Evolutionary conservation across 2,888 invertebrate genomes (phyloP).

Genomic region (Timema podura): DNA sequence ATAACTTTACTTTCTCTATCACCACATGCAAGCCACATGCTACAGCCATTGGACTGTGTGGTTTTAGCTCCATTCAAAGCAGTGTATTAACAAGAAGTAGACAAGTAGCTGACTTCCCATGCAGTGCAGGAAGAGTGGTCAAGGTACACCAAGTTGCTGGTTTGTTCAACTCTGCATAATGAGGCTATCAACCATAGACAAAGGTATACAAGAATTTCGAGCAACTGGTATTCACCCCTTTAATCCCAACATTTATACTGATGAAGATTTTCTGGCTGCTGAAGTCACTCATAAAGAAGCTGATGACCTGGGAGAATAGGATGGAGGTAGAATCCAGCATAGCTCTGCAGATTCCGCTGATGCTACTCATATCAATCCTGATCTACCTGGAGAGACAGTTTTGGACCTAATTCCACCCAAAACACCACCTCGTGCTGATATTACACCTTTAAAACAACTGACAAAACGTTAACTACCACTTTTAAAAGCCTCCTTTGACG

Average conservation of each 20-base stretch:
- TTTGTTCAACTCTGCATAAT: slow-evolving; percentile 1
- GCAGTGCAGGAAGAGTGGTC: slow-evolving; percentile 4
- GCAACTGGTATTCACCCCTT: slow-evolving; percentile 14
- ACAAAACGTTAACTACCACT: neutral
- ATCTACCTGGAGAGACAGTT: too few relatives aligned
- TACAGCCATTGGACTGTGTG: slow-evolving; percentile 29
- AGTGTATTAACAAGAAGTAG: slow-evolving; percentile 3
- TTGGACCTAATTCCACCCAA: too few relatives aligned
- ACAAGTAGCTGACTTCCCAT: slow-evolving; percentile 10
- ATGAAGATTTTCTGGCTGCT: slow-evolving; percentile 9
- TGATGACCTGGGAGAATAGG: too few relatives aligned
- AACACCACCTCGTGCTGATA: neutral
- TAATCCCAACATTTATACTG: slow-evolving; percentile 4
- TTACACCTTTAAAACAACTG: slow-evolving; percentile 3
- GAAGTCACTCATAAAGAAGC: neutral
- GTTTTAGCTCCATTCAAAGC: slow-evolving; percentile 12
- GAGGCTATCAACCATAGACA: neutral
- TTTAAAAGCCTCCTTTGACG: neutral
- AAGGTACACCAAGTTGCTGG: slow-evolving; percentile 6
- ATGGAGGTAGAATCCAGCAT: too few relatives aligned
- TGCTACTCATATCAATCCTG: too few relatives aligned
- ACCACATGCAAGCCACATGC: slow-evolving; percentile 30
- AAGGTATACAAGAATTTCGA: slow-evolving; percentile 9
- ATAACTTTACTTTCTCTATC: slow-evolving; percentile 29
- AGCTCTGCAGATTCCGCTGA: too few relatives aligned